A percentile compares a stretch with the other conserved stretches of the same genome.
Conservation (phyloP, 2,888 invertebrate genomes). For the Petrolisthes manimaculis region DNA sequence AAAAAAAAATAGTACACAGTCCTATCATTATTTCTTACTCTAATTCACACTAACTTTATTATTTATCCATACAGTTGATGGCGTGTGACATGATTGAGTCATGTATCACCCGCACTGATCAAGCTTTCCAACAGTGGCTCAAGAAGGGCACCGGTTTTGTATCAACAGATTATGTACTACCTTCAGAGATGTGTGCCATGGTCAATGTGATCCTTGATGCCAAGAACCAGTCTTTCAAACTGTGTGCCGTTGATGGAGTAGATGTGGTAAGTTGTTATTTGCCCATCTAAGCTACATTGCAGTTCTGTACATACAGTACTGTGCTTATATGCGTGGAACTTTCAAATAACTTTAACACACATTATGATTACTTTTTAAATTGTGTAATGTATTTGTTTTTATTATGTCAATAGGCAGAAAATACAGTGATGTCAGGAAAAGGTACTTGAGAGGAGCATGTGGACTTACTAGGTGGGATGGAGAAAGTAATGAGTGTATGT, state of each 20-base stretch:
- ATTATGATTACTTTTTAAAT: background rate
- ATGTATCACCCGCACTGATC: conserved; percentile 82
- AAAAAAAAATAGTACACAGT: background rate
- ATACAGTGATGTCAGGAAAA: no score
- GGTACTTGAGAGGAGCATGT: no score
- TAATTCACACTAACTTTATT: no score
- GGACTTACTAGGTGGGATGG: no score
- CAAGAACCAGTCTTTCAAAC: conserved; percentile 94
- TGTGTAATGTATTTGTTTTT: background rate
- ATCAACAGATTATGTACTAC: conserved; percentile 97
- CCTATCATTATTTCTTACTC: background rate
- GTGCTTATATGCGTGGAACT: background rate
- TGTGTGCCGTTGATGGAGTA: conserved; percentile 95
- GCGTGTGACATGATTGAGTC: conserved; percentile 99
- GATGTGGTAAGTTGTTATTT: conserved; percentile 82
- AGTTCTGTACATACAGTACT: background rate
- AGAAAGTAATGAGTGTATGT: no score
- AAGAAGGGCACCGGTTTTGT: conserved; percentile 93
- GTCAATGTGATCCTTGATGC: conserved; percentile 98
- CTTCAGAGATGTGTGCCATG: conserved; percentile 98
- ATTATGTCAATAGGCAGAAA: no score
- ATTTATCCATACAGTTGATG: conserved; percentile 79
- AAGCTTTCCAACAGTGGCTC: conserved; percentile 91
- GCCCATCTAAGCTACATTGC: background rate
- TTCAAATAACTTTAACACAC: background rate